phyloP scores from a whole-genome alignment of 2,113 vertebrate species.

The Isichthys henryi region DNA sequence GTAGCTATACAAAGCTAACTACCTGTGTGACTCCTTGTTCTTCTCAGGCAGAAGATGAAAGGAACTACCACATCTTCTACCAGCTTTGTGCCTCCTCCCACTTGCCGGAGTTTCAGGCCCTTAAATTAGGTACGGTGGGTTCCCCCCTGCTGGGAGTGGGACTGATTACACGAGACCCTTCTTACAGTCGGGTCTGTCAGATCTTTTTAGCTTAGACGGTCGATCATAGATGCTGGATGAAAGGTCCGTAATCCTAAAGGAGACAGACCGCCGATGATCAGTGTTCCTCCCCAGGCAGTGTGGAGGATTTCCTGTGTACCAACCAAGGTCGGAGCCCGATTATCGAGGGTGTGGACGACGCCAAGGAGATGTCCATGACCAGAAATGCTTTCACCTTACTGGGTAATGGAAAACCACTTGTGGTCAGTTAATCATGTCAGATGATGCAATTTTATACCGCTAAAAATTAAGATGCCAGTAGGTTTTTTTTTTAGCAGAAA shows the following conservation, averaged over 20 bases:
- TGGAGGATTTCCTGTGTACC: slow-evolving; percentile 77
- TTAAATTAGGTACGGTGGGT: slow-evolving; percentile 72
- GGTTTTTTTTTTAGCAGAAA: background rate
- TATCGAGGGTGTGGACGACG: slow-evolving; percentile 83
- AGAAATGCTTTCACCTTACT: slow-evolving; percentile 79
- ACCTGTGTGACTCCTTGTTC: background rate
- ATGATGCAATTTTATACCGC: background rate
- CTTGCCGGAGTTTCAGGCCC: slow-evolving; percentile 79
- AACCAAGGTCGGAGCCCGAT: slow-evolving; percentile 79
- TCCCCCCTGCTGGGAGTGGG: background rate
- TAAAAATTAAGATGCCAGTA: background rate
- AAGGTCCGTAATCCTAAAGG: background rate
- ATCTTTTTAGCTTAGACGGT: background rate
- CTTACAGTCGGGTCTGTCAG: background rate
- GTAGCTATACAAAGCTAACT: background rate
- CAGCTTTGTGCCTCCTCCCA: slow-evolving; percentile 91
- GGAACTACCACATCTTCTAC: slow-evolving; percentile 97
- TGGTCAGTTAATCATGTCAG: background rate
- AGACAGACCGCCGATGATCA: background rate
- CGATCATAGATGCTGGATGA: background rate
- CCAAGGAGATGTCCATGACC: slow-evolving; percentile 77
- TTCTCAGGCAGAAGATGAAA: slow-evolving; percentile 86
- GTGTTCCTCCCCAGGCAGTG: slow-evolving; percentile 57
- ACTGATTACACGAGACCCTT: background rate
- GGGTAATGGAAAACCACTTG: slow-evolving; percentile 55